These are phyloP conservation scores for Trididemnum nubilum DNA, from an alignment of 23 tunicate genomes.

Conservation along the genomic window DNA sequence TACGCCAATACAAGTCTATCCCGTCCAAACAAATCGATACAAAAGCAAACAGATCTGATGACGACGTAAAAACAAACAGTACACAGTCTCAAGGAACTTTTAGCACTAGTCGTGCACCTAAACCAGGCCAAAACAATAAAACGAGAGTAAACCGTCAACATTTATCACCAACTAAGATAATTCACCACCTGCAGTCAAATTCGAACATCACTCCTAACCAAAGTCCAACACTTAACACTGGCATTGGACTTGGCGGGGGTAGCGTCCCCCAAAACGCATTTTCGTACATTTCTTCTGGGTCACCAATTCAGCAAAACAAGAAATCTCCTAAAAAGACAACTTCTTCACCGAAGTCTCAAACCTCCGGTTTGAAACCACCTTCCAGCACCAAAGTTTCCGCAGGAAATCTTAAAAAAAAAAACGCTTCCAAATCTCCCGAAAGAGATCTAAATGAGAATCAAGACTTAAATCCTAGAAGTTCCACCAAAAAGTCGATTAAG, in stretches of 20 bases:
- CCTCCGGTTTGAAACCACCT: neutral
- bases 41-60: neutral
- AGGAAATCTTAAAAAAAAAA: conserved; percentile 39
- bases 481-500: too few relatives aligned
- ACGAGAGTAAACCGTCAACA: neutral
- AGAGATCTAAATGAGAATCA: too few relatives aligned
- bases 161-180: neutral
- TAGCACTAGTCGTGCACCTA: neutral
- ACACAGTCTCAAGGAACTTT: neutral
- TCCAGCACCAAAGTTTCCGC: conserved; percentile 7
- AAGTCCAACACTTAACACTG: neutral
- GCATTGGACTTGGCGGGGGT: conserved; percentile 75
- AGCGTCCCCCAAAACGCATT: conserved; percentile 51
- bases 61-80: conserved; percentile 18
- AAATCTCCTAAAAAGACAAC: neutral
- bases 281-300: conserved; percentile 37
- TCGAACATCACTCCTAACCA: neutral
- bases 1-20: conserved; percentile 38
- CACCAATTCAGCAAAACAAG: neutral
- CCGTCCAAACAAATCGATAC: conserved; percentile 11
- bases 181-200: neutral
- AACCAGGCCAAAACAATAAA: neutral
- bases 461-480: too few relatives aligned
- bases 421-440: too few relatives aligned
- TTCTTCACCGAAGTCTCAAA: neutral